Conservation (phyloP, 2,888 invertebrate genomes). For the Aphrophora alni region DNA sequence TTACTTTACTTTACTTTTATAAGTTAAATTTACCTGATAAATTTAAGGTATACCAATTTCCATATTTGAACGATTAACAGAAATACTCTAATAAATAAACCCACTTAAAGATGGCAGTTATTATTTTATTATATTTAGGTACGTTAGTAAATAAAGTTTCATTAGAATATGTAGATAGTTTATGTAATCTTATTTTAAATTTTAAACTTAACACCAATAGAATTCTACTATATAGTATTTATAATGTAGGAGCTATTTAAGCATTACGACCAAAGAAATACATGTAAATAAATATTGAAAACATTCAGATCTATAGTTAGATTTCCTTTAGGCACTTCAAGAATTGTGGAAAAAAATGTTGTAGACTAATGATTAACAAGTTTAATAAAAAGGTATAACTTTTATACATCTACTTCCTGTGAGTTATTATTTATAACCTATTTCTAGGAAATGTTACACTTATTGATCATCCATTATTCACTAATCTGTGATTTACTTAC, state of each 20-base stretch:
- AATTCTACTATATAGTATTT: neutral
- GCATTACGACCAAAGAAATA: neutral
- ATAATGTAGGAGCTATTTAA: neutral
- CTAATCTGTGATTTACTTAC: too few relatives aligned
- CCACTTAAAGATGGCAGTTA: too few relatives aligned
- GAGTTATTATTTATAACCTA: too few relatives aligned
- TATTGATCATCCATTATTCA: too few relatives aligned
- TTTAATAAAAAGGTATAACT: conserved; percentile 1
- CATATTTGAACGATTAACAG: too few relatives aligned
- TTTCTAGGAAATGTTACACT: too few relatives aligned
- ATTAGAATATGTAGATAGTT: neutral
- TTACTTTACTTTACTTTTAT: too few relatives aligned
- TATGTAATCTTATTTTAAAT: neutral
- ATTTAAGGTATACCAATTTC: too few relatives aligned
- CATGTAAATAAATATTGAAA: neutral
- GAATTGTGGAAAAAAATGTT: neutral
- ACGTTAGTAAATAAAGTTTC: too few relatives aligned
- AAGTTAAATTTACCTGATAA: too few relatives aligned
- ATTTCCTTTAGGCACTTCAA: neutral
- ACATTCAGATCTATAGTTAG: neutral
- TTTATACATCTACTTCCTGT: neutral
- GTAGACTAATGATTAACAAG: neutral
- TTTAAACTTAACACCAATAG: neutral
- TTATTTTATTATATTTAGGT: too few relatives aligned
- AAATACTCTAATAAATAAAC: too few relatives aligned